These are phyloP conservation scores for Papilio polytes DNA, from an alignment of 1,140 invertebrate species.

Conservation along the genomic window DNA sequence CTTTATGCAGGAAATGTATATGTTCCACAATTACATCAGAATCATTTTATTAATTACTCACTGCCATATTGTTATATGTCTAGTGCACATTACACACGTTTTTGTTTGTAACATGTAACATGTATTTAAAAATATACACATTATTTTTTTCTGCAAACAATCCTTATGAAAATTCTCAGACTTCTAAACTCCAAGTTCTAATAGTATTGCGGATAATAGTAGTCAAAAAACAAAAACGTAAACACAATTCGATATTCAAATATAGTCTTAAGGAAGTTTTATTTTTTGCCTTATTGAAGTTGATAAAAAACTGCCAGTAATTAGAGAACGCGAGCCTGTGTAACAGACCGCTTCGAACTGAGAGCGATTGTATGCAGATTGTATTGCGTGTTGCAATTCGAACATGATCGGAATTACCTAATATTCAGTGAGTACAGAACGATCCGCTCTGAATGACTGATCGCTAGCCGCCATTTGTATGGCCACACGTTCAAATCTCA, in stretches of 20 bases:
- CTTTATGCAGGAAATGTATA: not conserved
- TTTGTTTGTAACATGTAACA: not conserved
- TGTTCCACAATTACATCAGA: not conserved
- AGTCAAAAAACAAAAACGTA: not conserved
- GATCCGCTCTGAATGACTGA: constrained; percentile 64
- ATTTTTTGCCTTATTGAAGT: not conserved
- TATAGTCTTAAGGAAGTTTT: not conserved
- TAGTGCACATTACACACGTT: not conserved
- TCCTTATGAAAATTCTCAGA: not conserved
- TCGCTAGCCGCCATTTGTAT: constrained; percentile 55
- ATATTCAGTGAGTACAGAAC: constrained; percentile 57
- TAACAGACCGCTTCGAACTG: constrained; percentile 41
- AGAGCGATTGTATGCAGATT: constrained; percentile 61
- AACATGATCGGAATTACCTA: constrained; percentile 72
- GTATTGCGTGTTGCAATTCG: constrained; percentile 53
- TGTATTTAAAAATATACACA: not conserved
- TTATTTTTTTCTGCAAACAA: not conserved
- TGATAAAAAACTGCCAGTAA: constrained; percentile 27
- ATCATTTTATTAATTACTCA: not conserved
- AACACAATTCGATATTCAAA: constrained; percentile 16
- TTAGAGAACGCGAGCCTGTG: constrained; percentile 37
- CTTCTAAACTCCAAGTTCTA: not conserved
- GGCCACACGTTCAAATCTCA: constrained; percentile 51
- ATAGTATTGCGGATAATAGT: not conserved
- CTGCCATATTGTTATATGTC: too few relatives aligned